phyloP scores from a whole-genome alignment of 2,797 vertebrate species.

The Scarus forsteni region DNA sequence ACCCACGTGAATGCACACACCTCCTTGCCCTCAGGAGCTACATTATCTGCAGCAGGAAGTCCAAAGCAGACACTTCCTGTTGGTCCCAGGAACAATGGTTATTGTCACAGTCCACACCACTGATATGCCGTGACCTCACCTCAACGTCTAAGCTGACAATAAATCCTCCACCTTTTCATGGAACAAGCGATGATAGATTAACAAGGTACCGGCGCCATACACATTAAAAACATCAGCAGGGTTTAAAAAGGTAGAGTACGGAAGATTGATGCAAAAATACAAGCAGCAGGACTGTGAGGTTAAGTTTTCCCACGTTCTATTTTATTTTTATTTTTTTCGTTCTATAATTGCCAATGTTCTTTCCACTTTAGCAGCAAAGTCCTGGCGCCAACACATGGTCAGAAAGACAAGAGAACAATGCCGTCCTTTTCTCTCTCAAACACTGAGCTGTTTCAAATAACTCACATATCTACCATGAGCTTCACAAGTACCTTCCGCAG shows the following conservation, averaged over 20 bases:
- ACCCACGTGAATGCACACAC: constrained; percentile 43
- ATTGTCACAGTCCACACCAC: constrained; percentile 77
- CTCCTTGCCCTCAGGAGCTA: constrained; percentile 73
- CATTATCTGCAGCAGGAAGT: constrained; percentile 85
- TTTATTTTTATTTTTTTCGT: constrained; percentile 22
- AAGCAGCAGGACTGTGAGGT: constrained; percentile 1
- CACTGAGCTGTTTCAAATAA: constrained; percentile 11
- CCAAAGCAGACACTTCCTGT: constrained; percentile 84
- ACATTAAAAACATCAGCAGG: constrained; percentile 12
- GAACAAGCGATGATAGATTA: constrained; percentile 80
- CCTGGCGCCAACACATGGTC: background rate
- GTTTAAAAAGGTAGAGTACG: constrained; percentile 35
- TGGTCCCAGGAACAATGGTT: constrained; percentile 83
- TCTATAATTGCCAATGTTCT: constrained; percentile 13
- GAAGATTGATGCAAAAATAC: constrained; percentile 3
- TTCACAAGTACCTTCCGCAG: constrained; percentile 18
- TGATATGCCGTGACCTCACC: constrained; percentile 87
- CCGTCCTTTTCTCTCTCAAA: background rate
- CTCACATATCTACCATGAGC: constrained; percentile 19
- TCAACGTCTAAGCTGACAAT: constrained; percentile 80
- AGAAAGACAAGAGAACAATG: constrained; percentile 16
- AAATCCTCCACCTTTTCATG: constrained; percentile 84
- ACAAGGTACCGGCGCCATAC: constrained; percentile 70
- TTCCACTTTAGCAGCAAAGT: constrained; percentile 18
- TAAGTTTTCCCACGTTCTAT: constrained; percentile 9